A percentile compares a stretch with the other conserved stretches of the same genome.
phyloP scores from a whole-genome alignment of 2,113 vertebrate genomes.

The Onychostruthus taczanowskii region DNA sequence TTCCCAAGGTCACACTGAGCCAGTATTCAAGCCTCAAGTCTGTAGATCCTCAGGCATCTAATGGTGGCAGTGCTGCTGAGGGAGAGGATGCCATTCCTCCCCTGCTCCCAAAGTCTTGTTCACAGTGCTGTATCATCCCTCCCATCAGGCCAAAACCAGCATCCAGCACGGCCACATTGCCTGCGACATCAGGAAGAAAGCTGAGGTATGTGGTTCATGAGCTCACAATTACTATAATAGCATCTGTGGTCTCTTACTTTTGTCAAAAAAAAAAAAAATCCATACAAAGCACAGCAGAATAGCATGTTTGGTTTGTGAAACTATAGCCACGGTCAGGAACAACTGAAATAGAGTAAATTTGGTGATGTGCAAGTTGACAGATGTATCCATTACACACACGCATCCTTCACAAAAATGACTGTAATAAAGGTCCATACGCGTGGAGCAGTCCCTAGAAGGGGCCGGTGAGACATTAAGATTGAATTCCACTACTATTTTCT shows the following conservation, averaged over 20 bases:
- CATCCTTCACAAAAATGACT: background rate
- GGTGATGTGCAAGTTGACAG: background rate
- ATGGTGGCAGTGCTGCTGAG: background rate
- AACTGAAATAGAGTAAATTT: background rate
- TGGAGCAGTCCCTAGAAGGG: background rate
- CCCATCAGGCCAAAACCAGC: background rate
- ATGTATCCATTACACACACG: background rate
- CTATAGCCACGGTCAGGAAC: background rate
- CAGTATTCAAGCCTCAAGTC: background rate
- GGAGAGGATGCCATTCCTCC: rapidly evolving
- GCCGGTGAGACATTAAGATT: too few relatives aligned
- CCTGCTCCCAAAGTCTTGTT: background rate
- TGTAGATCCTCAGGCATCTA: background rate
- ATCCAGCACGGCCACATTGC: rapidly evolving
- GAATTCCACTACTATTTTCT: background rate
- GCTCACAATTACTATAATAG: background rate
- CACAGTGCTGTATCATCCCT: background rate
- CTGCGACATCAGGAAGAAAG: background rate
- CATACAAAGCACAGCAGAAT: background rate
- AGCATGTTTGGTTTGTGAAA: background rate
- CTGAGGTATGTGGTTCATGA: background rate
- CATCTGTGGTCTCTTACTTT: background rate
- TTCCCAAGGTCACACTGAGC: background rate
- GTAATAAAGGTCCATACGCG: background rate
- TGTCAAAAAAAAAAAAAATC: background rate